Percentiles rank a stretch among this genome's conserved stretches.
These are phyloP conservation scores for Trichonephila clavipes DNA, from an alignment of 1,140 invertebrate genomes.

Conservation along the genomic window DNA sequence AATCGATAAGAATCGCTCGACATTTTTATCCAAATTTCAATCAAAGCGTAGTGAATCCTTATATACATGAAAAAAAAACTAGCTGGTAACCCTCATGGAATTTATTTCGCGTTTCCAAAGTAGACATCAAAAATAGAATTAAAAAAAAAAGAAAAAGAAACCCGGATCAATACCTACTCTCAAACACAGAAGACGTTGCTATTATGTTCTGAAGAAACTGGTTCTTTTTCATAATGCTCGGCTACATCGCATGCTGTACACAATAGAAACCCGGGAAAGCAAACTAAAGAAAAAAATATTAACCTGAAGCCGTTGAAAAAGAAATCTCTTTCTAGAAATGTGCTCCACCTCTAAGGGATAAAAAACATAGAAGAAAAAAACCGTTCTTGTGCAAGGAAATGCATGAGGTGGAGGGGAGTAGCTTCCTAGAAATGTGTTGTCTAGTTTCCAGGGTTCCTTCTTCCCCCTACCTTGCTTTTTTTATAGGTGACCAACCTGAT, in stretches of 20 bases:
- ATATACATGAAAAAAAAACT: not conserved
- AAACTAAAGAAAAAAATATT: not conserved
- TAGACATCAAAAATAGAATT: not conserved
- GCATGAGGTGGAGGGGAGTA: not conserved
- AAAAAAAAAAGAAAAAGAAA: not conserved
- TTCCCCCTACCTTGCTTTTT: not conserved
- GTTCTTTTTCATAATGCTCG: not conserved
- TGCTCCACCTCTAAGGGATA: conserved; percentile 7
- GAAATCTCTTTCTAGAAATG: not conserved
- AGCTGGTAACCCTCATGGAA: not conserved
- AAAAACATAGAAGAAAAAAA: not conserved
- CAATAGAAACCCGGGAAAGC: not conserved
- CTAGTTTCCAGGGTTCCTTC: not conserved
- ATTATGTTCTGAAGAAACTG: conserved; percentile 8
- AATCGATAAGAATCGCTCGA: not conserved
- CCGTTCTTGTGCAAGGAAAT: not conserved
- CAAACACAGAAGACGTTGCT: conserved; percentile 10
- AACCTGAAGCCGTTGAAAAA: conserved; percentile 37
- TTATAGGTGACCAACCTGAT: conserved; percentile 28
- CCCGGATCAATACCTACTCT: conserved; percentile 25
- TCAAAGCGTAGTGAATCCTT: not conserved
- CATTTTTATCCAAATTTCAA: not conserved
- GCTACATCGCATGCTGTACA: not conserved
- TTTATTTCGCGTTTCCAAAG: not conserved
- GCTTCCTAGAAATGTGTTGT: not conserved